Conservation (phyloP, 2,113 vertebrate species). For the Felis chaus region DNA sequence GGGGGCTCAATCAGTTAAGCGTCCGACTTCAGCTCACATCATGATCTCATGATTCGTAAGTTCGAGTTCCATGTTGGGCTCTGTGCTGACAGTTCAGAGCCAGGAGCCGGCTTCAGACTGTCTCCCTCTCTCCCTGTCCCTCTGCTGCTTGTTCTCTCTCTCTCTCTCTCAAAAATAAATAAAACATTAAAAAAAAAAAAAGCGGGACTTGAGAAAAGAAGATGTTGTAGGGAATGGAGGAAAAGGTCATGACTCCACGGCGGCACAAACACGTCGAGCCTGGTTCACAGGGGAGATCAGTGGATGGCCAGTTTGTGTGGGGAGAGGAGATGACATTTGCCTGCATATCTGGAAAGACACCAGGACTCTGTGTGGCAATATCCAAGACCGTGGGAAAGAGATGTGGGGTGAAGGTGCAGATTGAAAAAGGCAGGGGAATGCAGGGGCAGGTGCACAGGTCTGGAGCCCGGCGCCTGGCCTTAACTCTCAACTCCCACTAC, state of each 20-base stretch:
- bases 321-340: not conserved
- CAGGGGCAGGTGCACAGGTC: not conserved
- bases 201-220: not conserved
- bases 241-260: not conserved
- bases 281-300: not conserved
- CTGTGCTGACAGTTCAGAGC: too few relatives aligned
- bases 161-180: not conserved
- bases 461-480: rapidly evolving
- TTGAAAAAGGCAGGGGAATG: not conserved
- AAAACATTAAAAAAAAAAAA: not conserved
- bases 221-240: not conserved
- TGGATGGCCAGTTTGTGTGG: not conserved
- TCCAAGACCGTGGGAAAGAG: not conserved
- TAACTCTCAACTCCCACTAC: not conserved
- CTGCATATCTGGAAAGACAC: not conserved
- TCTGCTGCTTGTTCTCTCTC: not conserved
- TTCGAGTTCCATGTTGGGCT: rapidly evolving
- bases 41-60: not conserved
- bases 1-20: not conserved
- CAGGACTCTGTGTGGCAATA: not conserved
- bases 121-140: not conserved
- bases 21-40: not conserved
- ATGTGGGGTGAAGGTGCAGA: not conserved
- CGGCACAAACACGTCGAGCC: not conserved
- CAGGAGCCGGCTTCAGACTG: not conserved